Evolutionary conservation across 2,797 vertebrate species (phyloP).

Genomic region (Dicrostonyx torquatus): DNA sequence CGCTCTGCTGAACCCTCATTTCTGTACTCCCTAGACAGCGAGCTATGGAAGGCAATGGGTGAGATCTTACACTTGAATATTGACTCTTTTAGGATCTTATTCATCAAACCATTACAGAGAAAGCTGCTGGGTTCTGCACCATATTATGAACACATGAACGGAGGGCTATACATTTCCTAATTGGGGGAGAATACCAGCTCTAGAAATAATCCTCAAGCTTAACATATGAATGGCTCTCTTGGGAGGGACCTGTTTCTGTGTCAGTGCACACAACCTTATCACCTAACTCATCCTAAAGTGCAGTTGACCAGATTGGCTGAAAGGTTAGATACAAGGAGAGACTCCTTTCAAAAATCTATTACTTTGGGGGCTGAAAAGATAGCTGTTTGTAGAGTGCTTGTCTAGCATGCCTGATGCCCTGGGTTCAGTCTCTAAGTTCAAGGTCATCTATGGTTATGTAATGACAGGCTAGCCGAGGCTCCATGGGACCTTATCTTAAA

Average conservation of each 20-base stretch:
- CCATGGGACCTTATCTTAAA: background rate
- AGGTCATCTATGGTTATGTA: background rate
- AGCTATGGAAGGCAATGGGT: background rate
- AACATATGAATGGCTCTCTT: background rate
- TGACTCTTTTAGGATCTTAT: background rate
- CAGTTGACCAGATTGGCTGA: background rate
- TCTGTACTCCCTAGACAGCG: background rate
- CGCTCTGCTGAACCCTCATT: background rate
- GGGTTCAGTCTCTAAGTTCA: background rate
- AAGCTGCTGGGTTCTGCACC: background rate
- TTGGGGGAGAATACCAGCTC: background rate
- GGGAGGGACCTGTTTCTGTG: background rate
- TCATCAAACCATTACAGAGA: background rate
- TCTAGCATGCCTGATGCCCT: background rate
- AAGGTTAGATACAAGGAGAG: slow-evolving; percentile 2
- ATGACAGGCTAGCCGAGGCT: background rate
- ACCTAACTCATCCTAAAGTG: background rate
- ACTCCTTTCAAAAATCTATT: slow-evolving; percentile 33
- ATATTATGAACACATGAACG: background rate
- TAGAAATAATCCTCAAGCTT: background rate
- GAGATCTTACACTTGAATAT: background rate
- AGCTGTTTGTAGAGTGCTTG: background rate
- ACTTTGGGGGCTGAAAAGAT: background rate
- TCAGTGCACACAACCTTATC: background rate
- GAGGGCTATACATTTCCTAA: background rate